Evolutionary conservation across 2,888 invertebrate species (phyloP).

Genomic region (Podotricha telesiphe): DNA sequence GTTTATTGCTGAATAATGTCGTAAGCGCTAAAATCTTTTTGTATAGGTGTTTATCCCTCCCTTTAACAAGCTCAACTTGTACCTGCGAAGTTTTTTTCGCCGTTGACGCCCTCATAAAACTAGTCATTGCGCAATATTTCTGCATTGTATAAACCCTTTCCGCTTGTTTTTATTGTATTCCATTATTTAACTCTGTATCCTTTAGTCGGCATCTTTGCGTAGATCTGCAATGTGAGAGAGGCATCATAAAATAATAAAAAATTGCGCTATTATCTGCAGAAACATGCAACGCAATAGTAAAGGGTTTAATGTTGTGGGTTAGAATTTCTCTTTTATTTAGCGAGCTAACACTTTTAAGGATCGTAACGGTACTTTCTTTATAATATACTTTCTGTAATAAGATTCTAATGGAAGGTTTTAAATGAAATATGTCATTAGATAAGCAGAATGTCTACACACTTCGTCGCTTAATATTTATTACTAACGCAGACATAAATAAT

Average conservation of each 20-base stretch:
- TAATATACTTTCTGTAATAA: conserved; percentile 60
- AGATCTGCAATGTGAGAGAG: conserved; percentile 72
- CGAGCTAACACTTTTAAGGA: conserved; percentile 52
- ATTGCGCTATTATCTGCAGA: conserved; percentile 78
- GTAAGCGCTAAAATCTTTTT: conserved; percentile 43
- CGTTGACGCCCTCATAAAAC: conserved; percentile 65
- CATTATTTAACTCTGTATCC: conserved; percentile 62
- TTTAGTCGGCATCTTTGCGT: conserved; percentile 75
- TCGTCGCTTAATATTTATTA: conserved; percentile 57
- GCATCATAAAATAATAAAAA: conserved; percentile 78
- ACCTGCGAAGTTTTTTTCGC: conserved; percentile 77
- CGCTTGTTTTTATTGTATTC: conserved; percentile 80
- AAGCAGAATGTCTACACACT: conserved; percentile 63
- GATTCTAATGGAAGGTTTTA: conserved; percentile 61
- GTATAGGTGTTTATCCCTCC: conserved; percentile 49
- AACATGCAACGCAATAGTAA: conserved; percentile 62
- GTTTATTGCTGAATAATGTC: conserved; percentile 51
- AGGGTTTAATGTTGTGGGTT: conserved; percentile 72
- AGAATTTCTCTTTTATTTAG: conserved; percentile 71
- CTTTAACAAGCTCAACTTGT: conserved; percentile 59
- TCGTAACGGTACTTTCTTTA: conserved; percentile 71
- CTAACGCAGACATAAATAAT: conserved; percentile 35
- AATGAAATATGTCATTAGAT: conserved; percentile 56
- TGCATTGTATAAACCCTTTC: conserved; percentile 82
- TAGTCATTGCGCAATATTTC: conserved; percentile 80